Conservation (phyloP, 1,140 invertebrate genomes). For the Pseudachorutes palmiensis region DNA sequence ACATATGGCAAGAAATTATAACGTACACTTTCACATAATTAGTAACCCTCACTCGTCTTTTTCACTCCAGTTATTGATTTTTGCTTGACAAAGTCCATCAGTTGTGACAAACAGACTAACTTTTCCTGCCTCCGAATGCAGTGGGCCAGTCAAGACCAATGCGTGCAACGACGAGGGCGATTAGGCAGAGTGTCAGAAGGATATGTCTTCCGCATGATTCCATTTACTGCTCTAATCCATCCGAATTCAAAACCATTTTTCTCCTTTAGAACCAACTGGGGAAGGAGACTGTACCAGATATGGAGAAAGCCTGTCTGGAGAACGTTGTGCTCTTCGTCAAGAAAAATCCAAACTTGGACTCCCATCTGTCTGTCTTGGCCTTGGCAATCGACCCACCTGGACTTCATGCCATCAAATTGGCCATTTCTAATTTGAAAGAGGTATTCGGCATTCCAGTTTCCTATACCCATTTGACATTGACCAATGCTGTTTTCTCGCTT, state of each 20-base stretch:
- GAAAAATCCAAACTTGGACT: conserved; percentile 78
- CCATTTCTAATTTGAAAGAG: conserved; percentile 78
- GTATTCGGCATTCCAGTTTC: too few relatives aligned
- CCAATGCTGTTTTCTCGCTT: background rate
- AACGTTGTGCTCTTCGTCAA: conserved; percentile 68
- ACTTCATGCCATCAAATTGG: conserved; percentile 66
- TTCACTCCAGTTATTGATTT: conserved; percentile 81
- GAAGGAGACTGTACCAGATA: conserved; percentile 61
- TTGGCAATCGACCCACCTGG: conserved; percentile 80
- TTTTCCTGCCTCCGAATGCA: conserved; percentile 65
- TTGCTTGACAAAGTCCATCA: conserved; percentile 77
- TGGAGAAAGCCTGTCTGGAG: conserved; percentile 70
- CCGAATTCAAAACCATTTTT: too few relatives aligned
- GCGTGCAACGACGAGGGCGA: conserved; percentile 79
- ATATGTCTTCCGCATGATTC: conserved; percentile 75
- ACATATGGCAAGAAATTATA: conserved; percentile 55
- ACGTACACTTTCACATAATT: background rate
- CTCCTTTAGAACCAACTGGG: background rate
- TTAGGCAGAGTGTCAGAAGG: conserved; percentile 78
- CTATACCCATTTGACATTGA: too few relatives aligned
- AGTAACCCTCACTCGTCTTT: conserved; percentile 15
- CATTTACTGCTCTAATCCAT: too few relatives aligned
- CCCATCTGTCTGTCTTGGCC: conserved; percentile 69
- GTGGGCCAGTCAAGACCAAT: conserved; percentile 85
- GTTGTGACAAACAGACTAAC: conserved; percentile 64